Evolutionary conservation across 2,797 vertebrate genomes (phyloP).

Genomic region (Anomalospiza imberbis): DNA sequence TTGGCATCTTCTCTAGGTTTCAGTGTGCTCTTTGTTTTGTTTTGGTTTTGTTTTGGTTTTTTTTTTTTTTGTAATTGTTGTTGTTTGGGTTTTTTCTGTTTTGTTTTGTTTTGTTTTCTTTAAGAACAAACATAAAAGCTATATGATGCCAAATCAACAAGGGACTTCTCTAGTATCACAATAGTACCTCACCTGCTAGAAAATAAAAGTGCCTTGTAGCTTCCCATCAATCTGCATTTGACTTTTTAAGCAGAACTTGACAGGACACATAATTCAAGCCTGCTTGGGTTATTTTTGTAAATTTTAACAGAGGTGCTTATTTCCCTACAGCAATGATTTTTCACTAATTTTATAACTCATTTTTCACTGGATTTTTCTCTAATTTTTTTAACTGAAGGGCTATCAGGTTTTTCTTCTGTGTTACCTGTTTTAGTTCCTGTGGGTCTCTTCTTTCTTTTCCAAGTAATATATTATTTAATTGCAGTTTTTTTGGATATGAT

Average conservation of each 20-base stretch:
- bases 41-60: not conserved
- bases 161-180: not conserved
- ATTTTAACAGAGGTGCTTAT: not conserved
- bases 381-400: not conserved
- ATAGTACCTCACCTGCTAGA: not conserved
- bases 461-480: not conserved
- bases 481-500: not conserved
- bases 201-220: not conserved
- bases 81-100: not conserved
- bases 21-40: not conserved
- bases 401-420: not conserved
- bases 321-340: not conserved
- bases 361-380: not conserved
- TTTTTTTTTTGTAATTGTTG: not conserved
- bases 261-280: not conserved
- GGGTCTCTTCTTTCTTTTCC: not conserved
- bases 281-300: not conserved
- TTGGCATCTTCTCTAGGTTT: not conserved
- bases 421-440: not conserved
- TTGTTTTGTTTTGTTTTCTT: not conserved
- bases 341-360: not conserved
- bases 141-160: not conserved
- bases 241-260: not conserved
- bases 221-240: conserved; percentile 11
- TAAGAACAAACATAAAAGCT: not conserved